Conservation (phyloP, 2,888 invertebrate genomes). For the Megamerina dolium region DNA sequence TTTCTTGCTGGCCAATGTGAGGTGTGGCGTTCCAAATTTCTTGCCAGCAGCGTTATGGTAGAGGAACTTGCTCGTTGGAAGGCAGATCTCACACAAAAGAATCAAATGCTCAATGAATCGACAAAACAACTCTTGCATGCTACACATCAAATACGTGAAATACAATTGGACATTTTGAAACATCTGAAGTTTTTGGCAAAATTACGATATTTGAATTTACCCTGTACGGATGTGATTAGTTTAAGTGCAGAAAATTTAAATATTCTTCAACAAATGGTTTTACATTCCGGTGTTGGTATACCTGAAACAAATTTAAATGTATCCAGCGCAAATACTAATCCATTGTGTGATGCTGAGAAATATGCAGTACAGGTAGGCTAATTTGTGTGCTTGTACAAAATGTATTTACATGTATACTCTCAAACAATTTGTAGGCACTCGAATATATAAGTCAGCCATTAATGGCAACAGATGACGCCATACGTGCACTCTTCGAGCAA, state of each 20-base stretch:
- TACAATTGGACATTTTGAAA: conserved; percentile 44
- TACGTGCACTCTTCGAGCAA: conserved; percentile 45
- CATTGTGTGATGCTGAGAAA: conserved; percentile 44
- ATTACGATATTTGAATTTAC: conserved; percentile 43
- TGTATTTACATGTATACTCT: background rate
- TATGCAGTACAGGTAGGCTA: conserved; percentile 38
- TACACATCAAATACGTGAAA: conserved; percentile 47
- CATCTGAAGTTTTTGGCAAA: conserved; percentile 47
- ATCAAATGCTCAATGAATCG: conserved; percentile 43
- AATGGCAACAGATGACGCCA: conserved; percentile 48
- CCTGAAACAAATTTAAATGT: conserved; percentile 41
- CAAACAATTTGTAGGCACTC: conserved; percentile 23
- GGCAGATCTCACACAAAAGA: conserved; percentile 62
- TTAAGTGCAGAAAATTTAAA: conserved; percentile 47
- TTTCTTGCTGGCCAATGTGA: conserved; percentile 90
- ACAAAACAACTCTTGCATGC: conserved; percentile 42
- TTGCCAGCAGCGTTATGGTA: conserved; percentile 90
- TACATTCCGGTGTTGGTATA: conserved; percentile 48
- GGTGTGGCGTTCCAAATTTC: conserved; percentile 94
- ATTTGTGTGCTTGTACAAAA: background rate
- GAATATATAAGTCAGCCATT: conserved; percentile 44
- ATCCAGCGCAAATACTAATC: conserved; percentile 37
- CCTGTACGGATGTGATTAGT: conserved; percentile 43
- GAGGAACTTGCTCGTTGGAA: conserved; percentile 88
- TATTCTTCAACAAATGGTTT: conserved; percentile 46